A percentile compares a stretch with the other conserved stretches of the same genome.
phyloP scores from a whole-genome alignment of 1,140 invertebrate species.

The Kradibia gibbosae region DNA sequence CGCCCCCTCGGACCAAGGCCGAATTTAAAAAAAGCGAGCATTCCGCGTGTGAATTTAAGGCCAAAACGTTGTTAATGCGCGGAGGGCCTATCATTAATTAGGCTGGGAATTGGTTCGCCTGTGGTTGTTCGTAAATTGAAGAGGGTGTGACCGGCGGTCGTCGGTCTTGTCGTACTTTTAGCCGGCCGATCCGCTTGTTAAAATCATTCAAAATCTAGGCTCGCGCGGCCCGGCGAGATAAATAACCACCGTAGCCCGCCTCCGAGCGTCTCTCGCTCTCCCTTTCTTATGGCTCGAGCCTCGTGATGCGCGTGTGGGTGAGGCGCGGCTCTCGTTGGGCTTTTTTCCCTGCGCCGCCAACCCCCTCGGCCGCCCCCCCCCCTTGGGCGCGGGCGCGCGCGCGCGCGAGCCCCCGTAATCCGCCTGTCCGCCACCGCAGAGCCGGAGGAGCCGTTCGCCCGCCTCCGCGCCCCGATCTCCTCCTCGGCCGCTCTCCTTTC shows the following conservation, averaged over 20 bases:
- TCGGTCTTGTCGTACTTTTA: constrained; percentile 33
- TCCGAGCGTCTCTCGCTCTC: constrained; percentile 47
- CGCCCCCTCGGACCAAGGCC: background rate
- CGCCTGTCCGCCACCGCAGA: too few relatives aligned
- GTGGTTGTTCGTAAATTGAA: constrained; percentile 44
- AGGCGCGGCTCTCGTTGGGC: constrained; percentile 61
- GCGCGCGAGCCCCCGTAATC: too few relatives aligned
- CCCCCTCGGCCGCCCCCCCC: too few relatives aligned
- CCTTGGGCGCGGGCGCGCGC: too few relatives aligned
- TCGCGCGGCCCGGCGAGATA: constrained; percentile 67
- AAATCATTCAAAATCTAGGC: constrained; percentile 72
- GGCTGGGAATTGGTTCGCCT: constrained; percentile 16
- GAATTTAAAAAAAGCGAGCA: background rate
- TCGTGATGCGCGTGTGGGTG: constrained; percentile 27
- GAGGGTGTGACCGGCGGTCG: constrained; percentile 39
- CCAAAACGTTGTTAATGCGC: constrained; percentile 21
- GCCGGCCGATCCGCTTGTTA: constrained; percentile 52
- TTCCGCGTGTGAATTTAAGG: background rate
- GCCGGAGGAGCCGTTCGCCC: too few relatives aligned
- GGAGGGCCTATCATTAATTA: constrained; percentile 34
- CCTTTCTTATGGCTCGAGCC: constrained; percentile 15
- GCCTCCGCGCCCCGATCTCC: too few relatives aligned
- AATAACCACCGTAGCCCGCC: constrained; percentile 70
- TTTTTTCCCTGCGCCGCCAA: too few relatives aligned
- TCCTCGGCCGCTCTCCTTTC: constrained; percentile 53